phyloP scores from a whole-genome alignment of 2,888 invertebrate species.

The Acanthacorydalis orientalis region DNA sequence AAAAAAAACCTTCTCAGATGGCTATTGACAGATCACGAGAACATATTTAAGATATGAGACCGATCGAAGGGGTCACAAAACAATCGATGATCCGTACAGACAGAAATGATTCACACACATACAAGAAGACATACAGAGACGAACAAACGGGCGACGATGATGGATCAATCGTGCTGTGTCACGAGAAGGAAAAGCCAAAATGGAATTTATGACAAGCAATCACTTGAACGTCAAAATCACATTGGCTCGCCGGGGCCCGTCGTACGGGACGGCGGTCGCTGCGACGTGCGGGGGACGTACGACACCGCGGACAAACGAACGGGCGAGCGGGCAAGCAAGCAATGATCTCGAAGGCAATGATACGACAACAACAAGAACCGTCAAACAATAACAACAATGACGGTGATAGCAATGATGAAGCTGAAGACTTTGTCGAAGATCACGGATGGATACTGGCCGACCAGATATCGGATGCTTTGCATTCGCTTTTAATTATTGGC shows the following conservation, averaged over 20 bases:
- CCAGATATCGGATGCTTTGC: constrained; percentile 5
- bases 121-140: background rate
- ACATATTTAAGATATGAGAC: too few relatives aligned
- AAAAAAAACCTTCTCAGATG: too few relatives aligned
- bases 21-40: too few relatives aligned
- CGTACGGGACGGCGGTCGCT: background rate
- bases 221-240: constrained; percentile 14
- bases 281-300: background rate
- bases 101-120: too few relatives aligned
- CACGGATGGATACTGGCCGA: background rate
- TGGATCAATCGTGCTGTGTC: constrained; percentile 6
- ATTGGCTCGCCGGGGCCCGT: constrained; percentile 4
- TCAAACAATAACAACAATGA: background rate
- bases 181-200: constrained; percentile 10
- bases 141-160: background rate
- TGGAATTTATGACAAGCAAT: constrained; percentile 17
- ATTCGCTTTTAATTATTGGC: constrained; percentile 7
- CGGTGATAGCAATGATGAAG: too few relatives aligned
- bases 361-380: background rate
- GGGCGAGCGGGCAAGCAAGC: background rate
- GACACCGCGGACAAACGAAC: background rate
- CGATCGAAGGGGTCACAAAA: too few relatives aligned
- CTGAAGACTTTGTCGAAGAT: background rate
- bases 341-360: background rate
- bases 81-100: too few relatives aligned